These are phyloP conservation scores for Acleris laterana DNA, from an alignment of 2,888 invertebrate genomes.

Conservation along the genomic window DNA sequence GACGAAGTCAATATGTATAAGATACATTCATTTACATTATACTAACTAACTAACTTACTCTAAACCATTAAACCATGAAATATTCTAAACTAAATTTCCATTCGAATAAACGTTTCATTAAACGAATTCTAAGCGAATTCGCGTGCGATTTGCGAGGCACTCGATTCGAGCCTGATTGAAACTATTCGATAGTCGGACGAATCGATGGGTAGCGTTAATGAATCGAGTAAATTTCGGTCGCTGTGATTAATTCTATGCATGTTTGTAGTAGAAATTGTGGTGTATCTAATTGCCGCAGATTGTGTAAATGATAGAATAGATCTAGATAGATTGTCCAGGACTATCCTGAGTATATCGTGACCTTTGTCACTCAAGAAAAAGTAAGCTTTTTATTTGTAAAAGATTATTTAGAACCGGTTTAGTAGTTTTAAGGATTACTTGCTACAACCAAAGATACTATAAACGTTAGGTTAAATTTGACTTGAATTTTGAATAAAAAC, in stretches of 20 bases:
- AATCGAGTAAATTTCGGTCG: conserved; percentile 22
- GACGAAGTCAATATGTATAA: not conserved
- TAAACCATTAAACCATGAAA: no score
- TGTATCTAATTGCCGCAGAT: not conserved
- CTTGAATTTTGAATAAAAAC: no score
- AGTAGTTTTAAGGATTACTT: no score
- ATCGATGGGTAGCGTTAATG: conserved; percentile 39
- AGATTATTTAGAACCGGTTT: no score
- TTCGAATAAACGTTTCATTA: conserved; percentile 55
- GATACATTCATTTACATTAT: not conserved
- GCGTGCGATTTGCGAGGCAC: conserved; percentile 58
- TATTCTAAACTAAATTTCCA: conserved; percentile 15
- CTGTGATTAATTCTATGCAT: conserved; percentile 26
- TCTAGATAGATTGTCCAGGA: no score
- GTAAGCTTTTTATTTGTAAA: no score
- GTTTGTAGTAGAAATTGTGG: conserved; percentile 1
- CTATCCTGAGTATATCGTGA: no score
- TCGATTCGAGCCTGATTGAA: conserved; percentile 63
- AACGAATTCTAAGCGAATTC: conserved; percentile 60
- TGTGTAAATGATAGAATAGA: not conserved
- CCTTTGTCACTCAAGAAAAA: no score
- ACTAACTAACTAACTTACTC: no score
- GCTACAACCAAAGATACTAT: no score
- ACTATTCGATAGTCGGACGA: conserved; percentile 49
- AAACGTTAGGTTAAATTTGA: no score